Evolutionary conservation across 2,888 invertebrate species (phyloP).

Genomic region (Xanthostigma xanthostigma): DNA sequence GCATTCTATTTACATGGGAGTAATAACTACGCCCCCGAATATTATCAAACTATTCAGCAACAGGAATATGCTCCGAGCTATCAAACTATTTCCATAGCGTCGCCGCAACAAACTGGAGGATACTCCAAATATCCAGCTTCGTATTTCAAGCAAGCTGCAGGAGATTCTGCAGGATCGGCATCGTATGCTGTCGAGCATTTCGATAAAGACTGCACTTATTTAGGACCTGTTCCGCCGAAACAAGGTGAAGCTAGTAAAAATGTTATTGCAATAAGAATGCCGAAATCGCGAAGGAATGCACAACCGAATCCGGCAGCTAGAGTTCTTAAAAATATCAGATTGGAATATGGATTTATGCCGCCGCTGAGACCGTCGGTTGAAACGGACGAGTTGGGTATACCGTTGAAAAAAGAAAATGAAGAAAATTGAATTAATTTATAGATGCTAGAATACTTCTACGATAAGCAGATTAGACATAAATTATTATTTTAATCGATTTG

Average conservation of each 20-base stretch:
- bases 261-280: slow-evolving; percentile 29
- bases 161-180: neutral
- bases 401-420: slow-evolving; percentile 32
- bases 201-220: slow-evolving; percentile 21
- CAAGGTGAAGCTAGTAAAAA: slow-evolving; percentile 19
- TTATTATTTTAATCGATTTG: no score
- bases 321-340: slow-evolving; percentile 48
- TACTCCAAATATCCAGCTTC: neutral
- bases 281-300: slow-evolving; percentile 31
- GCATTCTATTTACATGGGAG: slow-evolving; percentile 7
- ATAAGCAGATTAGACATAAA: no score
- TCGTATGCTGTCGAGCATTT: no score
- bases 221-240: slow-evolving; percentile 37
- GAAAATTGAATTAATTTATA: slow-evolving; percentile 2
- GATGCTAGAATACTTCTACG: neutral
- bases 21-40: neutral
- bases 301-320: slow-evolving; percentile 15
- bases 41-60: neutral
- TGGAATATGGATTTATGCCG: slow-evolving; percentile 73
- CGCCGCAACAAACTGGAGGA: neutral
- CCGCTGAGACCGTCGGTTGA: slow-evolving; percentile 68
- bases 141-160: slow-evolving; percentile 7
- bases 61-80: slow-evolving; percentile 12
- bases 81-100: slow-evolving; percentile 4
- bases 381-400: slow-evolving; percentile 57